These are phyloP conservation scores for Pituophis catenifer DNA, from an alignment of 2,113 vertebrate species.

Conservation along the genomic window DNA sequence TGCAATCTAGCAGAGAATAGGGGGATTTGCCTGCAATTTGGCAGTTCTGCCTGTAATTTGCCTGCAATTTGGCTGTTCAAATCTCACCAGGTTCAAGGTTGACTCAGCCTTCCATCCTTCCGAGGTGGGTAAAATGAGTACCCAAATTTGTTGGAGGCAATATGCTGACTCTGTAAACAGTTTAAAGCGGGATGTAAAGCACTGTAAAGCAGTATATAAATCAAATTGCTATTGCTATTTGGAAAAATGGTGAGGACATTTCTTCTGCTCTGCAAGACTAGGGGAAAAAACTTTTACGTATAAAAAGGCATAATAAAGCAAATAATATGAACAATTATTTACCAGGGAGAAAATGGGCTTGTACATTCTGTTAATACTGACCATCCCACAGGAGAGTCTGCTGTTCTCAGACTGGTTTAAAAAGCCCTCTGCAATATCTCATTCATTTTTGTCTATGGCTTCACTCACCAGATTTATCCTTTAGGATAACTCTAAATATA, in stretches of 20 bases:
- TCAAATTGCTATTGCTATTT: background rate
- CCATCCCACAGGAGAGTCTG: background rate
- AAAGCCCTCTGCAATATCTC: background rate
- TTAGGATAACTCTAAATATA: background rate
- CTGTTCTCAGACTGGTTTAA: background rate
- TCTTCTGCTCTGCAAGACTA: background rate
- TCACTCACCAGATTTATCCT: background rate
- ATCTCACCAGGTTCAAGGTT: no score
- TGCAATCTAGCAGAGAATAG: no score
- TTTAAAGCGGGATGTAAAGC: no score
- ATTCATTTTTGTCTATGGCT: background rate
- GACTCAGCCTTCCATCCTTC: no score
- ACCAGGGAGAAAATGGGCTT: background rate
- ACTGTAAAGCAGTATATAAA: no score
- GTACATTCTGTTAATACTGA: background rate
- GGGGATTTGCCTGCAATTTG: no score
- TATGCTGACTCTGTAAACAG: no score
- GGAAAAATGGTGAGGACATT: background rate
- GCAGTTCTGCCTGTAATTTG: no score
- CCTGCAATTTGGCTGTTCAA: no score
- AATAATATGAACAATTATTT: background rate
- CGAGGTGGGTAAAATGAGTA: no score
- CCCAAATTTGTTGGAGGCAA: no score
- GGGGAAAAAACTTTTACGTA: background rate
- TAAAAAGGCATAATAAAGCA: background rate